Percentiles rank a stretch among this genome's conserved stretches.
These are phyloP conservation scores for Microplitis demolitor DNA, from an alignment of 1,140 invertebrate genomes.

Conservation along the genomic window DNA sequence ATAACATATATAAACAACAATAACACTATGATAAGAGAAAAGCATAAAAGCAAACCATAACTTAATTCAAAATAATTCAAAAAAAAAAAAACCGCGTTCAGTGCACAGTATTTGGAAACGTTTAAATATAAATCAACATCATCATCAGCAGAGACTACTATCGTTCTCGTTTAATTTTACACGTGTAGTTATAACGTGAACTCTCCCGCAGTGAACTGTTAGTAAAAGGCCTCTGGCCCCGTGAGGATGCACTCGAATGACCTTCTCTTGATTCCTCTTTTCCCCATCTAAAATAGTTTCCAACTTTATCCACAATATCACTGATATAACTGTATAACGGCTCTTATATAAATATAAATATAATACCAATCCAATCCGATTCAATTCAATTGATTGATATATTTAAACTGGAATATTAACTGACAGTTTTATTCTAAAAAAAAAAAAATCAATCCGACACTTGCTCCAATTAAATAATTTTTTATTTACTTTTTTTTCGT, in stretches of 20 bases:
- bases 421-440: too few relatives aligned
- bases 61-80: not conserved
- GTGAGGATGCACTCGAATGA: constrained; percentile 53
- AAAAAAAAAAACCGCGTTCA: not conserved
- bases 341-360: constrained; percentile 40
- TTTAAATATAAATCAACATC: not conserved
- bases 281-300: constrained; percentile 49
- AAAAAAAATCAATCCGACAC: too few relatives aligned
- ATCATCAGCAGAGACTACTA: not conserved
- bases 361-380: too few relatives aligned
- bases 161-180: not conserved
- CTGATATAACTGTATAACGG: constrained; percentile 55
- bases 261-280: constrained; percentile 50
- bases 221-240: constrained; percentile 22
- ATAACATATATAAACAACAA: too few relatives aligned
- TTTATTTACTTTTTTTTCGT: too few relatives aligned
- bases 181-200: constrained; percentile 1
- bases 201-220: constrained; percentile 13
- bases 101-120: not conserved
- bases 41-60: not conserved
- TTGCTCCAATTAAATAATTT: too few relatives aligned
- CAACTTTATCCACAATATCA: constrained; percentile 54
- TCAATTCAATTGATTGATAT: too few relatives aligned
- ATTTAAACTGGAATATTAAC: too few relatives aligned
- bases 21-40: not conserved